Conservation (phyloP, 2,888 invertebrate species). For the Trisateles emortualis region DNA sequence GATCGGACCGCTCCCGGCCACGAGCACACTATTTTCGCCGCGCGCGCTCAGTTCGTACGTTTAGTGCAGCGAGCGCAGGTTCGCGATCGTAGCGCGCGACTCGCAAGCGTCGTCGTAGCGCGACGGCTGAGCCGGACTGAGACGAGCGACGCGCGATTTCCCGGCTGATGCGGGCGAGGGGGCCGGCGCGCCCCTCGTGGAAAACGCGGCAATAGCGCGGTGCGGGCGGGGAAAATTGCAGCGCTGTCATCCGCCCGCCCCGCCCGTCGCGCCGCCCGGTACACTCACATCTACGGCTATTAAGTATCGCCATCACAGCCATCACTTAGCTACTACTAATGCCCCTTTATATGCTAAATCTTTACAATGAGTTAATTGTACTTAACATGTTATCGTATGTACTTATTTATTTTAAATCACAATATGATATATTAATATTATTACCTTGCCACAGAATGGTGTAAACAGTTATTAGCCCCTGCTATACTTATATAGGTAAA, state of each 20-base stretch:
- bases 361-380: neutral
- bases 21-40: conserved; percentile 83
- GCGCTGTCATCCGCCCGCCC: conserved; percentile 62
- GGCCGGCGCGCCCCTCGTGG: conserved; percentile 81
- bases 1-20: conserved; percentile 70
- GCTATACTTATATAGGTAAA: too few species aligned
- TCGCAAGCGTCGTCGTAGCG: conserved; percentile 76
- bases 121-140: conserved; percentile 84
- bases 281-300: conserved; percentile 30
- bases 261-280: conserved; percentile 58
- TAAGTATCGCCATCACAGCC: conserved; percentile 35
- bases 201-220: conserved; percentile 76
- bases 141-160: conserved; percentile 79
- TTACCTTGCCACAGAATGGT: too few species aligned
- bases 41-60: conserved; percentile 66
- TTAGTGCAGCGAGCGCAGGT: conserved; percentile 63
- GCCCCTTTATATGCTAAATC: conserved; percentile 20
- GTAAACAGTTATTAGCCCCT: too few species aligned
- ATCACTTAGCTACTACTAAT: neutral
- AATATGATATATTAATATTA: too few species aligned
- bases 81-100: conserved; percentile 70
- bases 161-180: conserved; percentile 79
- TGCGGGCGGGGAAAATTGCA: conserved; percentile 82
- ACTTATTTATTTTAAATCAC: too few species aligned
- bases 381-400: too few species aligned